Conservation (phyloP, 2,888 invertebrate genomes). For the Atrina japonica region DNA sequence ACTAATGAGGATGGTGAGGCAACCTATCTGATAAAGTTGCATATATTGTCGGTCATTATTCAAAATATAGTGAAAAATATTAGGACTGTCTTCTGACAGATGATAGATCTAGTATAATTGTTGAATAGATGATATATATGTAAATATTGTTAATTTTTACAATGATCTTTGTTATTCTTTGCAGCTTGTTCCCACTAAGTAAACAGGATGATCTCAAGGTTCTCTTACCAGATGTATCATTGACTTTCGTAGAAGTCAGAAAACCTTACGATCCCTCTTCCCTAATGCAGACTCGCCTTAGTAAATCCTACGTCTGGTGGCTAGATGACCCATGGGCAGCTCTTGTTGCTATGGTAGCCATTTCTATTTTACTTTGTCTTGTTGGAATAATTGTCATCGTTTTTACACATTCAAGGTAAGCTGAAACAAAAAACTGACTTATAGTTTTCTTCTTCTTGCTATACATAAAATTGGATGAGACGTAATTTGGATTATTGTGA, state of each 20-base stretch:
- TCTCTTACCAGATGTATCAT: not conserved
- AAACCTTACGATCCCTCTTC: slow-evolving; percentile 49
- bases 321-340: slow-evolving; percentile 89
- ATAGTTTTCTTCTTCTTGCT: not conserved
- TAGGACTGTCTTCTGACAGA: too few relatives aligned
- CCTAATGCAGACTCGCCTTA: slow-evolving; percentile 38
- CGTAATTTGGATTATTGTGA: too few relatives aligned
- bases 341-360: slow-evolving; percentile 91
- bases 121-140: too few relatives aligned
- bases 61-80: too few relatives aligned
- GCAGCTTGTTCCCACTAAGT: slow-evolving; percentile 15
- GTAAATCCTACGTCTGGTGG: slow-evolving; percentile 76
- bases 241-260: slow-evolving; percentile 32
- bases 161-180: slow-evolving; percentile 2
- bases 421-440: not conserved
- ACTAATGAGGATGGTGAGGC: too few relatives aligned
- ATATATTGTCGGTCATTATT: too few relatives aligned
- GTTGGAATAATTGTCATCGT: slow-evolving; percentile 96
- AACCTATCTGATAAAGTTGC: too few relatives aligned
- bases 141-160: not conserved
- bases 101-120: too few relatives aligned
- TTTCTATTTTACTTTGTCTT: slow-evolving; percentile 93
- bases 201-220: slow-evolving; percentile 1
- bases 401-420: slow-evolving; percentile 94
- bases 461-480: too few relatives aligned